Evolutionary conservation across 2,113 vertebrate genomes (phyloP).

Genomic region (Cyprinus carpio): DNA sequence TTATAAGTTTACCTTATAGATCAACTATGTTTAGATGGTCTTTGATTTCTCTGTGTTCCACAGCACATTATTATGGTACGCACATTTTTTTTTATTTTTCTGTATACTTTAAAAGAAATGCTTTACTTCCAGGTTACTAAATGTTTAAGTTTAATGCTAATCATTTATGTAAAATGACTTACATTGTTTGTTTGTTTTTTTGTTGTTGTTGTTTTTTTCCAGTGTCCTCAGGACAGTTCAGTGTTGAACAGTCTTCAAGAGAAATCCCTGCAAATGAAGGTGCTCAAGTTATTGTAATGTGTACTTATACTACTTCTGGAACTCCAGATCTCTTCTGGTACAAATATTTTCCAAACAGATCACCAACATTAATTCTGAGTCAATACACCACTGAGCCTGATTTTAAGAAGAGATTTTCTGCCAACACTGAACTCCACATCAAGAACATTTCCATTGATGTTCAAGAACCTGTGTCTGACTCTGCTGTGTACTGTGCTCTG

Average conservation of each 20-base stretch:
- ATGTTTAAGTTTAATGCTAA: too few relatives aligned
- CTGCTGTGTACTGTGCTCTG: conserved; percentile 40
- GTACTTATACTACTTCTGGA: neutral
- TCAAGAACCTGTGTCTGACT: neutral
- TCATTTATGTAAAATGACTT: neutral
- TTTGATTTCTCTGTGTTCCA: neutral
- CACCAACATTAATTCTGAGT: neutral
- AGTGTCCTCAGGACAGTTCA: neutral
- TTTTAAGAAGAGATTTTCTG: neutral
- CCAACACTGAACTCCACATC: neutral
- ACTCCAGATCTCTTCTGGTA: neutral
- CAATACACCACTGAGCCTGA: neutral
- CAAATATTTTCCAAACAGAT: neutral
- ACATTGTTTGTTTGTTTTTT: too few relatives aligned
- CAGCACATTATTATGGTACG: neutral
- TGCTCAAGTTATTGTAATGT: neutral
- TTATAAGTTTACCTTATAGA: neutral
- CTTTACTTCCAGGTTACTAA: neutral
- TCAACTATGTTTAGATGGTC: too few relatives aligned
- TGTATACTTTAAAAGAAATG: too few relatives aligned
- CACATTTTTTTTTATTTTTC: too few relatives aligned
- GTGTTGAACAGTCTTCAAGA: neutral
- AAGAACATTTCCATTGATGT: neutral
- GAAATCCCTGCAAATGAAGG: neutral
- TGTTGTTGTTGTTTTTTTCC: too few relatives aligned